Evolutionary conservation across 2,888 invertebrate species (phyloP), one percentile per base, ranked within the genome.

Genomic region (Automeris io): DNA sequence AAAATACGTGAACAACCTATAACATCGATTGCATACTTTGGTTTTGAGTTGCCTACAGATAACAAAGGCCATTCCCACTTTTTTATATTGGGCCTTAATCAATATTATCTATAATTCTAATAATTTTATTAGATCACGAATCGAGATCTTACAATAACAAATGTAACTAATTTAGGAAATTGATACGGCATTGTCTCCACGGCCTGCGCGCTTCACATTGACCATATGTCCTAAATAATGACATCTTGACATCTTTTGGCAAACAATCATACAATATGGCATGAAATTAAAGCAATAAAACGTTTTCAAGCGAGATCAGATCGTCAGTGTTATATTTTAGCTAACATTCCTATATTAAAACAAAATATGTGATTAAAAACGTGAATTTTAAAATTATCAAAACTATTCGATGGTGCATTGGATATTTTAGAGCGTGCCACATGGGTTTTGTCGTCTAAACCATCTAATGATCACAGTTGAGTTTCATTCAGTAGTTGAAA

Each of bases 391-490:
- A 12, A 12, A 11, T 6, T 12, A 25, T 12, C n/a, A n/a, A 16
- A 29, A 37, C 21, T 19, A 5, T 36, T 13, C 18, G 26, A 9
- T 7, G n/a, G 16, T 32, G 12, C 33, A 34, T 31, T 37, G 19
- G 23, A 18, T 23, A 9, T 37, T 37, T n/a, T 18, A 32, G 31
- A 18, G 51, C 43, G 46, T 39, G 56, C 54, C 52, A 63, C 39
- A 41, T 57, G 61, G 67, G 54, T 51, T 50, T 57, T 66, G 61
- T 57, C 54, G 55, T 64, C 61, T 24, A 59, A 66, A 57, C 61
- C 57, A 56, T 61, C 56, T 68, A 67, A 58, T 51, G 54, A 77
- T 77, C 81, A 80, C 76, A 82, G 78, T 68, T 68, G 49, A 61
- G 58, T 61, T 65, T 54, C 50, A 51, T 60, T 58, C 48, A 45